These are phyloP conservation scores for Stegastes partitus DNA, from an alignment of 2,113 vertebrate species.

Conservation along the genomic window DNA sequence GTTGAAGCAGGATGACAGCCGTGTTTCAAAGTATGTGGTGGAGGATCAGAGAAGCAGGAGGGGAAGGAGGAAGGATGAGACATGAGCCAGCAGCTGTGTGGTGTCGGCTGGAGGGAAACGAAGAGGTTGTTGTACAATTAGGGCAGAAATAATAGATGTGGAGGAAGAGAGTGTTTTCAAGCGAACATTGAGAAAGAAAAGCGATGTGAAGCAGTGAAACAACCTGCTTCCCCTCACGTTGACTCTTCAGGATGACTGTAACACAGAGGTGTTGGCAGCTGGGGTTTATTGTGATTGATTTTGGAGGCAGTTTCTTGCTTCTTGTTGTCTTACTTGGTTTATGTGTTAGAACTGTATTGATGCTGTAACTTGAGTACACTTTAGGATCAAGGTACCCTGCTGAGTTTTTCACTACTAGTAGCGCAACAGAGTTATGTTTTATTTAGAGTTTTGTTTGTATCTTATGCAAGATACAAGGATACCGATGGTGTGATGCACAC, in stretches of 20 bases:
- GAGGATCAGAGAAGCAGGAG: conserved; percentile 10
- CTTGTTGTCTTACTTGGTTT: too few relatives aligned
- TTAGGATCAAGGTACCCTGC: too few relatives aligned
- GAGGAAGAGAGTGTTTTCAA: neutral
- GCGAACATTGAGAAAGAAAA: neutral
- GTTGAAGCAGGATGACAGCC: neutral
- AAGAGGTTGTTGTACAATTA: conserved; percentile 6
- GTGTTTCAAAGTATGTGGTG: conserved; percentile 2
- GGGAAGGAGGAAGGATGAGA: neutral
- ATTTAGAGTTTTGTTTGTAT: too few relatives aligned
- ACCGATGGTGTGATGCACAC: too few relatives aligned
- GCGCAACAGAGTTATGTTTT: too few relatives aligned
- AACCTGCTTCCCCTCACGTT: conserved; percentile 16
- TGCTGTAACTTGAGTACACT: too few relatives aligned
- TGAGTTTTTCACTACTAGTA: too few relatives aligned
- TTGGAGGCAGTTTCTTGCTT: too few relatives aligned
- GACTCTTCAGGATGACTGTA: neutral
- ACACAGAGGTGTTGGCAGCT: neutral
- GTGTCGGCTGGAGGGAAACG: neutral
- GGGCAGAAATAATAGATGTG: conserved; percentile 28
- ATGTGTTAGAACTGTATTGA: too few relatives aligned
- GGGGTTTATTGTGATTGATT: neutral
- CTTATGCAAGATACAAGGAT: too few relatives aligned
- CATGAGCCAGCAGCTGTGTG: conserved; percentile 1
- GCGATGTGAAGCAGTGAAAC: conserved; percentile 30